Evolutionary conservation across 2,113 vertebrate species (phyloP).

Genomic region (Ia io): DNA sequence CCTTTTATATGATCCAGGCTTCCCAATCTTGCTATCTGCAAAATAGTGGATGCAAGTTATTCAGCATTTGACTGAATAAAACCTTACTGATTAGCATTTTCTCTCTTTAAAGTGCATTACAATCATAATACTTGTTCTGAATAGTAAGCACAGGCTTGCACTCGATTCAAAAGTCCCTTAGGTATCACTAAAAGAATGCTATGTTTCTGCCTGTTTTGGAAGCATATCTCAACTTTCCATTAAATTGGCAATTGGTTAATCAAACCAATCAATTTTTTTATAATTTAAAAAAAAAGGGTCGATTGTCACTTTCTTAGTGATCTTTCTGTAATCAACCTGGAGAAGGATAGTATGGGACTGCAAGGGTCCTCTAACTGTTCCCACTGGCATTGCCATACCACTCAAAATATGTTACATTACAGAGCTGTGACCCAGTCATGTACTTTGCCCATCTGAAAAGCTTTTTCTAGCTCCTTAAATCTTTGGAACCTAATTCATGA

Average conservation of each 20-base stretch:
- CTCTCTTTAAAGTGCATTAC: neutral
- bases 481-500: neutral
- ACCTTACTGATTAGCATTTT: neutral
- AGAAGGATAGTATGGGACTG: neutral
- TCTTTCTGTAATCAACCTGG: neutral
- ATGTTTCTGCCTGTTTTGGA: neutral
- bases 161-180: neutral
- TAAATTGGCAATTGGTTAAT: neutral
- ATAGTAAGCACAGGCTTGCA: neutral
- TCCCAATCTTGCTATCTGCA: conserved; percentile 23
- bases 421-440: neutral
- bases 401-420: neutral
- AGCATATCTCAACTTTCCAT: neutral
- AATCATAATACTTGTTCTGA: neutral
- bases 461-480: neutral
- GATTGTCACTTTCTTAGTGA: neutral
- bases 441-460: neutral
- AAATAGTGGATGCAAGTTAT: neutral
- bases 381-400: neutral
- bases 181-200: neutral
- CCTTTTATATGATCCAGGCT: conserved; percentile 15
- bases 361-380: neutral
- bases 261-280: neutral
- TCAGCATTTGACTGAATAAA: neutral
- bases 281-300: neutral